Conservation (phyloP, 2,113 vertebrate species). For the Strigops habroptila region DNA sequence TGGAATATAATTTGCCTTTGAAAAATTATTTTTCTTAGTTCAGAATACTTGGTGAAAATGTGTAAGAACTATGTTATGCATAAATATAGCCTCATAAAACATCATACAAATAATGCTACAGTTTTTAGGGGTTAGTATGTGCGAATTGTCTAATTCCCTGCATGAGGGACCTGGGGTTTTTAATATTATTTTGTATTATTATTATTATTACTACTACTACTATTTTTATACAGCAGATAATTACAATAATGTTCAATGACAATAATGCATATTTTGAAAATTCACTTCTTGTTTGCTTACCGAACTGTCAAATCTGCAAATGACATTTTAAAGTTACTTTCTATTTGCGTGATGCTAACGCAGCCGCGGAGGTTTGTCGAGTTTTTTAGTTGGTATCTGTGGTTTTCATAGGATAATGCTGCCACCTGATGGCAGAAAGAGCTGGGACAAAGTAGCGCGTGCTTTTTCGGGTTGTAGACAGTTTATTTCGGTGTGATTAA, state of each 20-base stretch:
- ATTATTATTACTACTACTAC: not conserved
- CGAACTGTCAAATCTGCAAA: not conserved
- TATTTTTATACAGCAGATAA: not conserved
- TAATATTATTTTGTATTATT: not conserved
- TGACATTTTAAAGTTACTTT: not conserved
- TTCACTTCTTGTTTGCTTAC: not conserved
- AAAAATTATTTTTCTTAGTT: not conserved
- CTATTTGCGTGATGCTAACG: not conserved
- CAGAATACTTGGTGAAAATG: not conserved
- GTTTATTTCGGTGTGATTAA: not conserved
- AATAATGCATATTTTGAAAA: not conserved
- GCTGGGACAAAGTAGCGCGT: not conserved
- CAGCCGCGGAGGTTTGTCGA: accelerated
- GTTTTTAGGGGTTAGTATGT: not conserved
- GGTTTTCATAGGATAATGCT: slow-evolving; percentile 62
- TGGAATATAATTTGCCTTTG: not conserved
- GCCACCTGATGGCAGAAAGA: slow-evolving; percentile 70
- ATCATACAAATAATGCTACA: not conserved
- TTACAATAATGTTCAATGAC: not conserved
- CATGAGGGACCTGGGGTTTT: not conserved
- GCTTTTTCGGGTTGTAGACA: not conserved
- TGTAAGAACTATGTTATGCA: not conserved
- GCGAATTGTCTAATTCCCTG: not conserved
- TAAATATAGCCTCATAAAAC: not conserved
- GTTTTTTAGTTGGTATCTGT: not conserved